Evolutionary conservation across 2,888 invertebrate species (phyloP).

Genomic region (Andrena minutula): DNA sequence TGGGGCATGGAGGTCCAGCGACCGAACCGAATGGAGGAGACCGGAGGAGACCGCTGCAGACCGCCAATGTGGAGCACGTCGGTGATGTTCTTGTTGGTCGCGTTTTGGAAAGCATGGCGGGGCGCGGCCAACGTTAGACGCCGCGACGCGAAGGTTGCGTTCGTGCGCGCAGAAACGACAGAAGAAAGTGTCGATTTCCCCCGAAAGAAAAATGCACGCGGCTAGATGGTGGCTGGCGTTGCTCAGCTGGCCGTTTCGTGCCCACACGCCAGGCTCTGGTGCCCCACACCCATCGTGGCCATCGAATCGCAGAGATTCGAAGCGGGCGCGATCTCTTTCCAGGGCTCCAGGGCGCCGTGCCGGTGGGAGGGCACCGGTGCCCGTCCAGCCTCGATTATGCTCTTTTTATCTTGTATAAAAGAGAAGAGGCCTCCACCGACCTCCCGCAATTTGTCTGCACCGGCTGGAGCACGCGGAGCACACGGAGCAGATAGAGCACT

Average conservation of each 20-base stretch:
- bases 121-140: slow-evolving; percentile 46
- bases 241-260: slow-evolving; percentile 46
- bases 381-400: slow-evolving; percentile 56
- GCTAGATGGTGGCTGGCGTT: not conserved
- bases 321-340: slow-evolving; percentile 42
- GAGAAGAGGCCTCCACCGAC: slow-evolving; percentile 70
- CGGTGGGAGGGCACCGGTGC: slow-evolving; percentile 68
- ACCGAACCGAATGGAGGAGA: not conserved
- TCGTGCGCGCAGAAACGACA: slow-evolving; percentile 15
- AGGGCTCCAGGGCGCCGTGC: slow-evolving; percentile 13
- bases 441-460: slow-evolving; percentile 78
- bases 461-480: slow-evolving; percentile 60
- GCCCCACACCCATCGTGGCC: slow-evolving; percentile 48
- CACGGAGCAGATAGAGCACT: not conserved
- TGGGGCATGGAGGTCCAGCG: not conserved
- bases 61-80: slow-evolving; percentile 54
- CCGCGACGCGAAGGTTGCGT: not conserved
- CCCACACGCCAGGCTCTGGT: slow-evolving; percentile 31
- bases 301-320: slow-evolving; percentile 25
- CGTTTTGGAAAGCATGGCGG: slow-evolving; percentile 68
- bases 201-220: slow-evolving; percentile 63
- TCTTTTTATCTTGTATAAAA: slow-evolving; percentile 82
- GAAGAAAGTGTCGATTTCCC: slow-evolving; percentile 75
- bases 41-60: not conserved
- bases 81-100: slow-evolving; percentile 64